phyloP scores from a whole-genome alignment of 2,888 invertebrate genomes.

The Ennomos quercinarius region DNA sequence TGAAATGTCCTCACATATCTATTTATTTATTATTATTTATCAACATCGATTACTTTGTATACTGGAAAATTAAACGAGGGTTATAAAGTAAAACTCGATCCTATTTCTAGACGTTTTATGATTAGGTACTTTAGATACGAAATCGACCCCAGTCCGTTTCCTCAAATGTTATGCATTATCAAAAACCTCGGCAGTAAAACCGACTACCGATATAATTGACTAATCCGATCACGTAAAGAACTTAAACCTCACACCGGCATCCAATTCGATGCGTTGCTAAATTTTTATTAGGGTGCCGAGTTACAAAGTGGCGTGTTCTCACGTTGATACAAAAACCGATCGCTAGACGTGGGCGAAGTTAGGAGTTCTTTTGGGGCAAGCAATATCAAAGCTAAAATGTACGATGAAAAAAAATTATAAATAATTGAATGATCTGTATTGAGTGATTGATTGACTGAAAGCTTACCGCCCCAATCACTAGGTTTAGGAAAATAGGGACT shows the following conservation, averaged over 20 bases:
- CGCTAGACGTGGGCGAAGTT: conserved; percentile 12
- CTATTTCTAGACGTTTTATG: no score
- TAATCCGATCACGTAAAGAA: conserved; percentile 45
- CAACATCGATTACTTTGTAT: no score
- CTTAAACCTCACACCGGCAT: conserved; percentile 47
- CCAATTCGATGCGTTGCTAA: conserved; percentile 53
- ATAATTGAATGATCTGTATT: no score
- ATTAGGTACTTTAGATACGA: background rate
- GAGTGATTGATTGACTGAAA: no score
- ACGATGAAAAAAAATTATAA: no score
- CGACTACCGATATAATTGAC: conserved; percentile 33
- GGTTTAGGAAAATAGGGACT: no score
- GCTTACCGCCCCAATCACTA: no score
- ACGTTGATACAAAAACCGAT: conserved; percentile 64
- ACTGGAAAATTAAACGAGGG: no score
- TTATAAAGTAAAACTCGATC: no score
- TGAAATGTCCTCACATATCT: no score
- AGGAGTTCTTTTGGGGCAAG: conserved; percentile 4
- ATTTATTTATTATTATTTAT: no score
- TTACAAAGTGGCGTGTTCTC: conserved; percentile 45
- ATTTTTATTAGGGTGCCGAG: conserved; percentile 56
- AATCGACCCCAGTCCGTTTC: conserved; percentile 9
- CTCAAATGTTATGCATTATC: conserved; percentile 27
- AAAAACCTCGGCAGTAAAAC: conserved; percentile 26
- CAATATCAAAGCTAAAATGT: no score